These are phyloP conservation scores for Vombatus ursinus DNA, from an alignment of 2,113 vertebrate species.

Conservation along the genomic window DNA sequence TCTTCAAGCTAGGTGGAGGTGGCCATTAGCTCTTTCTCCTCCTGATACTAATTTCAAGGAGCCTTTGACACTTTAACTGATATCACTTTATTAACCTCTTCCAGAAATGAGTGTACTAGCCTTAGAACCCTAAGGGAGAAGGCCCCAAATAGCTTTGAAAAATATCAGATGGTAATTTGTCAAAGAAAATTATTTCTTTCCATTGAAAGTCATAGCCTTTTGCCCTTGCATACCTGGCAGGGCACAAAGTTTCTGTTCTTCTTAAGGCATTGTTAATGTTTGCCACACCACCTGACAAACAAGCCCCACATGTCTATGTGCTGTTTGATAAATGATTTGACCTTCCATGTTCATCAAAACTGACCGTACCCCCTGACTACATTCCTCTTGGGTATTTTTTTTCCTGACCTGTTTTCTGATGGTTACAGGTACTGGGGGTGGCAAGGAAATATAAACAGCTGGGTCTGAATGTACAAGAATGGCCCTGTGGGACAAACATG, in stretches of 20 bases:
- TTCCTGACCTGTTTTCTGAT: not conserved
- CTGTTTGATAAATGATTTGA: not conserved
- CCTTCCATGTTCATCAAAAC: not conserved
- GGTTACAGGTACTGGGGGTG: not conserved
- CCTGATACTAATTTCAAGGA: not conserved
- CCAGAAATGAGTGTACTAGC: not conserved
- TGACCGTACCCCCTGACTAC: not conserved
- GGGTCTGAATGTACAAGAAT: not conserved
- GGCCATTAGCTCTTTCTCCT: not conserved
- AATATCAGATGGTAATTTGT: not conserved
- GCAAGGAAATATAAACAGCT: not conserved
- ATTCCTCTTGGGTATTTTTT: not conserved
- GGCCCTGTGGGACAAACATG: not conserved
- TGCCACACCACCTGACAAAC: not conserved
- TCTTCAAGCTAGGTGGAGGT: not conserved
- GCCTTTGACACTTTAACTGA: not conserved
- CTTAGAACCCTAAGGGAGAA: not conserved
- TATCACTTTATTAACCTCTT: not conserved
- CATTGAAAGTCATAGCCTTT: not conserved
- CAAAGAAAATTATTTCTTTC: not conserved
- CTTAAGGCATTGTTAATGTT: not conserved
- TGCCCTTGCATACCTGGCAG: not conserved
- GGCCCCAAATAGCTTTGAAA: not conserved
- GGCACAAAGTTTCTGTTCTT: not conserved
- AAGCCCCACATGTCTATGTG: not conserved